Base-by-base conservation (phyloP, 1,140 invertebrate genomes). In the Heliconius nattereri region DNA sequence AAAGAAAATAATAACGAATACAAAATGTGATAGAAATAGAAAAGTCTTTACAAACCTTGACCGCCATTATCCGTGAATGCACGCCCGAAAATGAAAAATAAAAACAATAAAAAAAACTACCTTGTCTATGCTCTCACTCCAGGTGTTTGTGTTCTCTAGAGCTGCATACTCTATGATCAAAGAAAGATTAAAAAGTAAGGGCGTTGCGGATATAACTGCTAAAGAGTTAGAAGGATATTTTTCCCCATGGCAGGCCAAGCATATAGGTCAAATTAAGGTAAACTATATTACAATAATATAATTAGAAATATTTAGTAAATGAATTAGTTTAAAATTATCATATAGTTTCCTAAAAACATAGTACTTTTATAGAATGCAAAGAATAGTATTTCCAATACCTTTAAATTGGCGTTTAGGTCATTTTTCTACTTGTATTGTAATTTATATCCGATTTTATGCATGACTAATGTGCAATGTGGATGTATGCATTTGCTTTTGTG, bases 61-160 rank as follows among this genome's bases (percentile, higher is more conserved):
- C 83, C 80, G 75, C 23, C 11, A 66, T 26, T 26, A 81, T 80
- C 82, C 82, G 83, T 81, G 88, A 88, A 87, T 91, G 80, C 86
- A 89, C 88, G 86, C 85, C 79, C 75, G 75, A 81, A 78, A 81
- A 77, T 72, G n/a, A 80, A 75, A 73, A 7, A 32, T 2, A 32
- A 32, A 81, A 81, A n/a, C 20, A 9, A 60, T 23, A 66, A 29
- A 26, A 66, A 66, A 66, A 66, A 66, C 85, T 89, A 87, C 86
- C 80, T 89, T 92, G 91, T 94, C 88, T 92, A 89, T 94, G 90
- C 91, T 92, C 91, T 92, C 90, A 93, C 93, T 96, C 71, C 95
- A 98, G 97, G 97, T 98, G 81, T 98, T 98, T 92, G 98, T 98
- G 29, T 98, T 98, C 94, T 96, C 96, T 85, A 96, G 97, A 86